A percentile compares a stretch with the other conserved stretches of the same genome.
These are phyloP conservation scores for Echiichthys vipera DNA, from an alignment of 2,797 vertebrate genomes.

Conservation along the genomic window DNA sequence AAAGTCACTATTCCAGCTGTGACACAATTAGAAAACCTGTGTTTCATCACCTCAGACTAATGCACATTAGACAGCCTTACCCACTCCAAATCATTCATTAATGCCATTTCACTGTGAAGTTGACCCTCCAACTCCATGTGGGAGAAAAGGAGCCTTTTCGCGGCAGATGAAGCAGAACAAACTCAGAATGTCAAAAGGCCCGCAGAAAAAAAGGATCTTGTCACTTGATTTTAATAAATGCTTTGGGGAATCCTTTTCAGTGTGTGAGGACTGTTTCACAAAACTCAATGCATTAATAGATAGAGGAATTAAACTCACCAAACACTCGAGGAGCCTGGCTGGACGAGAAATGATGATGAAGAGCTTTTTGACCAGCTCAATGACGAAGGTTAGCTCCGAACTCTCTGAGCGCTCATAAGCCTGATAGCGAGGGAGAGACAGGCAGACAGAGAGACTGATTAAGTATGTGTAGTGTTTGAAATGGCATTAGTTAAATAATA, in stretches of 20 bases:
- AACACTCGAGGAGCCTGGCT: slow-evolving; percentile 91
- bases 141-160: slow-evolving; percentile 27
- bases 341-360: slow-evolving; percentile 96
- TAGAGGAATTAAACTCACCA: slow-evolving; percentile 83
- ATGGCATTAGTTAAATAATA: too few species aligned
- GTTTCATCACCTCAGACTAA: slow-evolving; percentile 40
- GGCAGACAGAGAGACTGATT: slow-evolving; percentile 11
- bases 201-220: slow-evolving; percentile 8
- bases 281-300: not conserved
- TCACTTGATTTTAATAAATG: slow-evolving; percentile 11
- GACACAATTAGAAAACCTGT: slow-evolving; percentile 32
- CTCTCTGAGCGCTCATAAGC: slow-evolving; percentile 94
- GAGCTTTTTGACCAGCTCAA: slow-evolving; percentile 93
- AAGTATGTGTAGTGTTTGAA: not conserved
- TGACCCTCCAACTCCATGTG: slow-evolving; percentile 20
- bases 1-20: slow-evolving; percentile 14
- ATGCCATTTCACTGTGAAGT: slow-evolving; percentile 10
- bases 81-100: slow-evolving; percentile 29
- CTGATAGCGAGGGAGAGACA: slow-evolving; percentile 67
- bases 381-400: slow-evolving; percentile 92
- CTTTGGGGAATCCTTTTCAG: not conserved
- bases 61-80: slow-evolving; percentile 13
- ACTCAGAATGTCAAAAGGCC: not conserved
- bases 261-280: not conserved
- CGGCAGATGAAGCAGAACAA: slow-evolving; percentile 7